phyloP scores from a whole-genome alignment of 2,888 invertebrate species.

The Drosophila gaucha region DNA sequence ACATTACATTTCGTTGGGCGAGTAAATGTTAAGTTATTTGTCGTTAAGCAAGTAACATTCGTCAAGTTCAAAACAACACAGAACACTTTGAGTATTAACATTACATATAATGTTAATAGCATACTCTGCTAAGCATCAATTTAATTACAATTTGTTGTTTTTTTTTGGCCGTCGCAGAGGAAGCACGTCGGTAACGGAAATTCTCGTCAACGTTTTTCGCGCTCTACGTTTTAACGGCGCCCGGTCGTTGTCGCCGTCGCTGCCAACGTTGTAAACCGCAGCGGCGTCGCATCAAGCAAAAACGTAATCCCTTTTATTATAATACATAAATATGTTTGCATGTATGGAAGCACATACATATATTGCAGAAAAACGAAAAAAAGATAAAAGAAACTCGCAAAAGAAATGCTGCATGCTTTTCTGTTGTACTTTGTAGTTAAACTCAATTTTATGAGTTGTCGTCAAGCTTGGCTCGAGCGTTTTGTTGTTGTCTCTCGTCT shows the following conservation, averaged over 20 bases:
- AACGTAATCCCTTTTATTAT: slow-evolving; percentile 49
- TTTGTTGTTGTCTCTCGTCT: slow-evolving; percentile 21
- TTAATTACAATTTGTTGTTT: slow-evolving; percentile 40
- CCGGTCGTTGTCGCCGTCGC: slow-evolving; percentile 63
- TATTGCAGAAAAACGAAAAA: neutral
- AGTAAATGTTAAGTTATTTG: slow-evolving; percentile 21
- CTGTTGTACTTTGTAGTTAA: slow-evolving; percentile 29
- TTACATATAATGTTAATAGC: slow-evolving; percentile 14
- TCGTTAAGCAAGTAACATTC: slow-evolving; percentile 18
- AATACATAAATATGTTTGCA: neutral
- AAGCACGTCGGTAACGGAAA: slow-evolving; percentile 70
- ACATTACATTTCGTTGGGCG: slow-evolving; percentile 24
- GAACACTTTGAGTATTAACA: slow-evolving; percentile 27
- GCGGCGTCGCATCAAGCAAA: slow-evolving; percentile 58
- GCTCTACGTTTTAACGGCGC: slow-evolving; percentile 55
- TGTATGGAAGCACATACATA: too few relatives aligned
- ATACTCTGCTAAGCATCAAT: slow-evolving; percentile 24
- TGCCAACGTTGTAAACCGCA: slow-evolving; percentile 48
- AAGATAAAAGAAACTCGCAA: neutral
- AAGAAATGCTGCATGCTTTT: slow-evolving; percentile 30
- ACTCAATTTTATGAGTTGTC: slow-evolving; percentile 39
- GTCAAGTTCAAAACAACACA: slow-evolving; percentile 2
- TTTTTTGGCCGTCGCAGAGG: slow-evolving; percentile 47
- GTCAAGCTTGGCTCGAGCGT: slow-evolving; percentile 36
- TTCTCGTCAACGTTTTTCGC: slow-evolving; percentile 53